Evolutionary conservation across 2,113 vertebrate species (phyloP).

Genomic region (Ceuthmochares aereus): DNA sequence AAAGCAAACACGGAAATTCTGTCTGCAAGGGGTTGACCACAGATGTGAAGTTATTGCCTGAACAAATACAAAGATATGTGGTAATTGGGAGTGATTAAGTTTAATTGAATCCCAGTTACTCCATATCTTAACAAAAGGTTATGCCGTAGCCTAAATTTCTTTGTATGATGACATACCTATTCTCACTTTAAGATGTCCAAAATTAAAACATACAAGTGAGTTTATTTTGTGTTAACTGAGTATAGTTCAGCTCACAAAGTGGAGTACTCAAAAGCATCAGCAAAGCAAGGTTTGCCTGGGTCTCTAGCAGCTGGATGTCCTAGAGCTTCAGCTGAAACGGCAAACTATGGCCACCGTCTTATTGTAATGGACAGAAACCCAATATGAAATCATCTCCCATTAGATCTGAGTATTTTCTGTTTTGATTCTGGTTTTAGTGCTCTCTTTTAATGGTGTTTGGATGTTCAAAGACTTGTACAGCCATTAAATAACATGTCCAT

Average conservation of each 20-base stretch:
- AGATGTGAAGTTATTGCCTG: neutral
- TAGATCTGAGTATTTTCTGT: neutral
- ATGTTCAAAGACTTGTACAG: neutral
- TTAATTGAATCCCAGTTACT: conserved; percentile 55
- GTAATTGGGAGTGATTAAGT: conserved; percentile 10
- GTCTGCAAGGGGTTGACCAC: neutral
- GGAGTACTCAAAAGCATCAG: neutral
- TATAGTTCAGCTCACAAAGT: rapidly evolving
- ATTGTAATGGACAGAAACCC: neutral
- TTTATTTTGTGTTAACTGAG: rapidly evolving
- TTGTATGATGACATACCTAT: rapidly evolving
- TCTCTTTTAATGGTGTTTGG: neutral
- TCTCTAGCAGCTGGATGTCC: neutral
- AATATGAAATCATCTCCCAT: neutral
- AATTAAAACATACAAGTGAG: neutral
- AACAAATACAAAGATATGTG: neutral
- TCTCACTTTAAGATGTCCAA: neutral
- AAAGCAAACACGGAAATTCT: neutral
- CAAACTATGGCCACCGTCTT: neutral
- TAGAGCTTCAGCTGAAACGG: neutral
- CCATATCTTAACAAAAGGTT: neutral
- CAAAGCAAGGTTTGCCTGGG: neutral
- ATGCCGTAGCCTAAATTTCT: neutral
- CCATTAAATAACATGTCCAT: neutral
- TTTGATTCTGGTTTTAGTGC: neutral